A percentile compares a stretch with the other conserved stretches of the same genome.
Conservation (phyloP, 2,888 invertebrate genomes). For the Rhamnusium bicolor region DNA sequence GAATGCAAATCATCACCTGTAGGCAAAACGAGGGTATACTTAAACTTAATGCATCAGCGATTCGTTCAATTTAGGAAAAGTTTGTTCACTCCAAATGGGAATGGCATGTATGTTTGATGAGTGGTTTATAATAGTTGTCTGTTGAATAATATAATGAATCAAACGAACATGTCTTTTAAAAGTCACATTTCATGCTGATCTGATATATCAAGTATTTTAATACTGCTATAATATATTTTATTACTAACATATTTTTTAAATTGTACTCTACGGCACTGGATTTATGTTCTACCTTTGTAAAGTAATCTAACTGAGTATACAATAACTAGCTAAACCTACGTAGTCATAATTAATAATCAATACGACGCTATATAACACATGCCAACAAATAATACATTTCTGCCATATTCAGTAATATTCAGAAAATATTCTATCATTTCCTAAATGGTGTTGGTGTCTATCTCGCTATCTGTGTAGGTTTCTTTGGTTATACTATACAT, state of each 20-base stretch:
- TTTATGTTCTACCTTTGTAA: not conserved
- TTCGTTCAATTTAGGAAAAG: too few species aligned
- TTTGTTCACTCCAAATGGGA: too few species aligned
- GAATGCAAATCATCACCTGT: too few species aligned
- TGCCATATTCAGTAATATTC: conserved; percentile 14
- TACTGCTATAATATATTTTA: not conserved
- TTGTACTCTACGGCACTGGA: not conserved
- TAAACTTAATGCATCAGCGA: too few species aligned
- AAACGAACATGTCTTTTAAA: not conserved
- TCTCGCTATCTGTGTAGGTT: conserved; percentile 46
- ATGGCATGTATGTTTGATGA: too few species aligned
- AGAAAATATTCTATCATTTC: conserved; percentile 30
- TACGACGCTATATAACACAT: conserved; percentile 9
- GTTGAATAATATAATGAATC: too few species aligned
- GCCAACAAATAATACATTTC: conserved; percentile 23
- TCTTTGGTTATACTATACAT: conserved; percentile 48
- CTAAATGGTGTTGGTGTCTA: conserved; percentile 27
- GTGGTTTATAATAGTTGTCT: too few species aligned
- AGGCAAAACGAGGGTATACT: too few species aligned
- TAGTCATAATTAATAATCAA: conserved; percentile 26
- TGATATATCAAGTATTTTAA: not conserved
- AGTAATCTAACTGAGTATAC: not conserved
- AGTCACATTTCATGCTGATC: not conserved
- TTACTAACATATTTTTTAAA: not conserved
- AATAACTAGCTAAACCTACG: conserved; percentile 21